Evolutionary conservation across 2,113 vertebrate genomes (phyloP).

Genomic region (Nannobrachium achirus): DNA sequence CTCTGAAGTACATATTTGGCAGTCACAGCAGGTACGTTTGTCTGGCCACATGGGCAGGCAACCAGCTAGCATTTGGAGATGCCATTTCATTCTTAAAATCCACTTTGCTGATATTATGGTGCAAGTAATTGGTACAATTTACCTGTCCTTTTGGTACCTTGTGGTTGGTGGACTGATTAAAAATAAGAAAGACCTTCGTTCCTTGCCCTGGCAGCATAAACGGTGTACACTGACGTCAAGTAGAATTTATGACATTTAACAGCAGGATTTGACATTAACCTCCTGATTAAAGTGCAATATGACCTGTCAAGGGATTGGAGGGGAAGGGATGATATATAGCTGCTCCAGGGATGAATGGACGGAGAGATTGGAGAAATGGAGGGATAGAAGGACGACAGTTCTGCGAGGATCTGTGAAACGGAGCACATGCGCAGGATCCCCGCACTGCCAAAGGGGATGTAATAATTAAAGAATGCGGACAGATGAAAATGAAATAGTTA

Average conservation of each 20-base stretch:
- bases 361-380: conserved; percentile 3
- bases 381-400: neutral
- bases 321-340: neutral
- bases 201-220: neutral
- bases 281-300: conserved; percentile 36
- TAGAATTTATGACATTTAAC: conserved; percentile 4
- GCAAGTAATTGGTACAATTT: too few species aligned
- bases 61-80: too few species aligned
- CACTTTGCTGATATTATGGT: too few species aligned
- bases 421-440: too few species aligned
- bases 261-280: conserved; percentile 32
- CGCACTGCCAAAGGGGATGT: too few species aligned
- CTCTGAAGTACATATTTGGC: too few species aligned
- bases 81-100: too few species aligned
- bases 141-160: too few species aligned
- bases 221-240: conserved; percentile 1
- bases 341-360: conserved; percentile 1
- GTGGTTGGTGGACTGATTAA: too few species aligned
- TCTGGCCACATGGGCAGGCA: too few species aligned
- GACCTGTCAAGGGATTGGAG: conserved; percentile 8
- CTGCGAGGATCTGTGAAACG: neutral
- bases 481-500: conserved; percentile 18
- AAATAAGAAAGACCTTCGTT: too few species aligned
- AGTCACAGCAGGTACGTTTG: too few species aligned
- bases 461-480: conserved; percentile 25